Conservation (phyloP, 53 echinoderm and acorn worm species). For the Temnopleurus reevesii region DNA sequence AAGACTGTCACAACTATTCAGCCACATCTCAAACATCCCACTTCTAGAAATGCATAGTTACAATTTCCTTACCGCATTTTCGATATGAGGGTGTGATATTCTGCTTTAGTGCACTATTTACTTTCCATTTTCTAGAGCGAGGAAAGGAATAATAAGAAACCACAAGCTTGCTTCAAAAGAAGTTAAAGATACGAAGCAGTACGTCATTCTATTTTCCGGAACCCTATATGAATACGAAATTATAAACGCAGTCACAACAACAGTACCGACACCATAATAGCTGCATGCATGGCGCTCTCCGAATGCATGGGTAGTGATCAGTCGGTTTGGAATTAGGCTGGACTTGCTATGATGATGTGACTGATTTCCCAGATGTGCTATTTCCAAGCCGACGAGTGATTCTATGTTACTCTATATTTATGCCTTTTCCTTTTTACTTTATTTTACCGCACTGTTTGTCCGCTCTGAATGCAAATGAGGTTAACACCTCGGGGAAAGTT, state of each 20-base stretch:
- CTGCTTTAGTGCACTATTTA: neutral
- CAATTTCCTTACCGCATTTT: neutral
- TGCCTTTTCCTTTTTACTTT: too few species aligned
- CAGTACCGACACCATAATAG: too few species aligned
- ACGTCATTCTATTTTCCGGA: conserved; percentile 30
- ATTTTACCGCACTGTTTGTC: neutral
- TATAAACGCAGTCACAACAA: neutral
- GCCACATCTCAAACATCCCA: neutral
- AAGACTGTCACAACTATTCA: too few species aligned
- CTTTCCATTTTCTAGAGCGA: neutral
- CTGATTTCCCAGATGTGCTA: too few species aligned
- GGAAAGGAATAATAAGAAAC: neutral
- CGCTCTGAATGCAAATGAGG: conserved; percentile 5
- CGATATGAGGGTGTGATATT: neutral
- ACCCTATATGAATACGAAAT: neutral
- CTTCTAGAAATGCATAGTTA: neutral
- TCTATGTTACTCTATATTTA: neutral
- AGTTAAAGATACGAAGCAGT: neutral
- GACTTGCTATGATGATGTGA: too few species aligned
- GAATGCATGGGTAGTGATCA: too few species aligned
- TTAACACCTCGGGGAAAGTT: conserved; percentile 12
- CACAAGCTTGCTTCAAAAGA: neutral
- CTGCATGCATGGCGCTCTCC: too few species aligned
- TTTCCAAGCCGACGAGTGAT: too few species aligned
- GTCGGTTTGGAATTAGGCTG: too few species aligned